phyloP scores from a whole-genome alignment of 1,140 invertebrate species.

The Leptestheria dahalacensis region DNA sequence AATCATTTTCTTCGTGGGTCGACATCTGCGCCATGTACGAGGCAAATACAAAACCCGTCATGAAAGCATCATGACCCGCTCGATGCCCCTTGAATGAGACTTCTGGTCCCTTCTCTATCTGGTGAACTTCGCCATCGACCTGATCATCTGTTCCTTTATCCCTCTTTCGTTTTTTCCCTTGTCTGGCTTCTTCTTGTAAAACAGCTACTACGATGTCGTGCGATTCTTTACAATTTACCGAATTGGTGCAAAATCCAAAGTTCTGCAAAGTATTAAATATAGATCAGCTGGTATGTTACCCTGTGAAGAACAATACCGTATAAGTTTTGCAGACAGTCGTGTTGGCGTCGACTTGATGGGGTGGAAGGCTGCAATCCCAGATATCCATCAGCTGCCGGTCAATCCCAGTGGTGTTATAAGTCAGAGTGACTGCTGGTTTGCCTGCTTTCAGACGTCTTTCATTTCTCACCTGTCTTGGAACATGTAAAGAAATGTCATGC shows the following conservation, averaged over 20 bases:
- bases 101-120: background rate
- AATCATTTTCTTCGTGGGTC: background rate
- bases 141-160: background rate
- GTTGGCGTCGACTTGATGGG: background rate
- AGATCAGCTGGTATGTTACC: background rate
- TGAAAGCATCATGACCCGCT: slow-evolving; percentile 14
- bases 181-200: slow-evolving; percentile 6
- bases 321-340: slow-evolving; percentile 4
- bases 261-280: slow-evolving; percentile 2
- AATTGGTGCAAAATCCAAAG: slow-evolving; percentile 9
- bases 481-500: too few relatives aligned
- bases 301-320: background rate
- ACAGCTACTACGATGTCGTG: slow-evolving; percentile 10
- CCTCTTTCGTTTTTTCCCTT: slow-evolving; percentile 9
- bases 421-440: background rate
- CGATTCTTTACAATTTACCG: slow-evolving; percentile 4
- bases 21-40: slow-evolving; percentile 4
- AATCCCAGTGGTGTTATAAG: background rate
- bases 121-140: background rate
- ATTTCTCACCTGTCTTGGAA: slow-evolving; percentile 1
- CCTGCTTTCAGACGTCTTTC: background rate
- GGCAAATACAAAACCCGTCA: slow-evolving; percentile 12
- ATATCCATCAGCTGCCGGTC: background rate
- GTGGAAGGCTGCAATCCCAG: slow-evolving; percentile 5
- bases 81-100: slow-evolving; percentile 9